These are phyloP conservation scores for Calonectris borealis DNA, from an alignment of 2,113 vertebrate genomes.

Conservation along the genomic window DNA sequence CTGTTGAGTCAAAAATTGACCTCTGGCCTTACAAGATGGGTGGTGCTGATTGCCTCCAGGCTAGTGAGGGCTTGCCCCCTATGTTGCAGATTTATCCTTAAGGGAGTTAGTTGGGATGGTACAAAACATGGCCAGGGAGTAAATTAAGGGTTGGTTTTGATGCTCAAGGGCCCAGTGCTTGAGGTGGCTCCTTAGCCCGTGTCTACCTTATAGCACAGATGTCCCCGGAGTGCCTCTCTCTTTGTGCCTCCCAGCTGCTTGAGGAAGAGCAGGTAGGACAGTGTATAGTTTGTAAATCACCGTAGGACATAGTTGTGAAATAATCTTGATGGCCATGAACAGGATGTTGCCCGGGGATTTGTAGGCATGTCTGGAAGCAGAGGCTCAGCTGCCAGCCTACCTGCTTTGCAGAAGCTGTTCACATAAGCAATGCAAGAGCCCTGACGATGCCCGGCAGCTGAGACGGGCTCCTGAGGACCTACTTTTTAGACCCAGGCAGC, in stretches of 20 bases:
- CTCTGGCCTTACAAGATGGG: background rate
- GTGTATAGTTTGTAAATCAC: background rate
- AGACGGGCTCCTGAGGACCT: background rate
- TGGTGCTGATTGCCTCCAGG: background rate
- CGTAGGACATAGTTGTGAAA: background rate
- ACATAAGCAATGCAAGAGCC: background rate
- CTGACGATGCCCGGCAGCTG: background rate
- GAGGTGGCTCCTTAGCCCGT: background rate
- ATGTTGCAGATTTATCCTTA: background rate
- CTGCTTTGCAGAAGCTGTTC: background rate
- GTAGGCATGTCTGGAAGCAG: background rate
- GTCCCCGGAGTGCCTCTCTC: background rate
- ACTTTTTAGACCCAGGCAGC: background rate
- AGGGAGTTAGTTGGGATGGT: background rate
- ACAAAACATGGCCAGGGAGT: background rate
- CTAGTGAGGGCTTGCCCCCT: background rate
- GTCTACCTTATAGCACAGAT: background rate
- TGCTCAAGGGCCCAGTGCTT: background rate
- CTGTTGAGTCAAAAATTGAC: background rate
- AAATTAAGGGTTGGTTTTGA: background rate
- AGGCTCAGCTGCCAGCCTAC: background rate
- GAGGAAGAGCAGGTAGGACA: background rate
- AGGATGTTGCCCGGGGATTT: background rate
- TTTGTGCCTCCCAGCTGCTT: background rate
- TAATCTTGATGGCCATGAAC: background rate